phyloP scores from a whole-genome alignment of 2,797 vertebrate genomes.

The Neosilurus mollespiculum region DNA sequence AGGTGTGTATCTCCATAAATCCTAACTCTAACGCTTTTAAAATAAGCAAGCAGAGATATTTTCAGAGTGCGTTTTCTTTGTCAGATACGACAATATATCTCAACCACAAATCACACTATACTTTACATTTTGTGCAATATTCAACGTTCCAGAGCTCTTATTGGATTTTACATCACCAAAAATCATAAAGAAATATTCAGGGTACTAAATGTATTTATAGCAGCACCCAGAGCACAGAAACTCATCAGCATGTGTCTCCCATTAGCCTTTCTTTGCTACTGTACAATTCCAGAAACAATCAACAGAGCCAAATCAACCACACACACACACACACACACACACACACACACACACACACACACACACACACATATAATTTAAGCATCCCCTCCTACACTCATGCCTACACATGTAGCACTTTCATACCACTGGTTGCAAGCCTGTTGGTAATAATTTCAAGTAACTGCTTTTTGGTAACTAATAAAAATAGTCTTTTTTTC shows the following conservation, averaged over 20 bases:
- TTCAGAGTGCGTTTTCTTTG: too few relatives aligned
- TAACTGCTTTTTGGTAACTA: not conserved
- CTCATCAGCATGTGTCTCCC: not conserved
- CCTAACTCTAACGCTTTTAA: too few relatives aligned
- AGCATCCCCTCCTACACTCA: not conserved
- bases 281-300: not conserved
- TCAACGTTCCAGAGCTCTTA: not conserved
- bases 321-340: not conserved
- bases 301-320: not conserved
- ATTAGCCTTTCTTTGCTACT: not conserved
- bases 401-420: not conserved
- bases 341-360: not conserved
- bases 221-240: not conserved
- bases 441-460: slow-evolving; percentile 16
- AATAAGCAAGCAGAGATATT: too few relatives aligned
- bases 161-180: not conserved
- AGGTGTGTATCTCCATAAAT: not conserved
- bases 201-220: not conserved
- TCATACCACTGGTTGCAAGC: not conserved
- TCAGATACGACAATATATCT: not conserved
- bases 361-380: not conserved
- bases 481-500: not conserved
- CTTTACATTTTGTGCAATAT: not conserved
- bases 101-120: too few relatives aligned
- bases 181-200: not conserved